Base-by-base conservation (phyloP, 2,888 invertebrate genomes). In the Nebria brevicollis region DNA sequence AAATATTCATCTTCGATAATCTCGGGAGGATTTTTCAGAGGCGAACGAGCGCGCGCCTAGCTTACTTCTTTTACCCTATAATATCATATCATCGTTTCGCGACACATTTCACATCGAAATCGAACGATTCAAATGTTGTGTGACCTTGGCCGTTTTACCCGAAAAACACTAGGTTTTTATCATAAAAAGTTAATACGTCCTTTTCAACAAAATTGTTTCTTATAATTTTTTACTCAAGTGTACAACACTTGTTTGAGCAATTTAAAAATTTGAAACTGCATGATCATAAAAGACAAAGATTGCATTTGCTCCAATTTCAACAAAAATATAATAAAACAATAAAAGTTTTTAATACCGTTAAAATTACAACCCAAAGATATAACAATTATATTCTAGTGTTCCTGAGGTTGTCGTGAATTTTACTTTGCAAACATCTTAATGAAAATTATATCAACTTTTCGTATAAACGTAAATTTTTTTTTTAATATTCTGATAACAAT, bases 1-100 rank as follows among this genome's bases (percentile, higher is more conserved):
- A 77, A 77, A 77, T 77, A 77, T 77, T 77, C 77, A 77, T 77
- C 77, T 77, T 68, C 77, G 41, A 77, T 77, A 77, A 77, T 77
- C 77, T 77, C 70, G 43, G 26, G 70, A 54, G 70, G 77, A 43
- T n/a, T 75, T 20, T 15, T 25, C 42, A 20, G 70, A 25, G n/a
- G 70, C 68, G 70, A 70, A 68, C 43, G 41, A 26, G 77, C 42
- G 25, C 26, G 75, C 64, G 54, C 54, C 54, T 54, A 13, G 54
- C 54, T 54, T 54, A 54, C 13, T 54, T 13, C 54, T 54, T 34
- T 34, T 34, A 34, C 54, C 8, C 4, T 8, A 11, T 13, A 13
- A 54, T 13, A 54, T 54, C 8, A 54, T 54, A 54, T 54, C 54
- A 54, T 54, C 54, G 8, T 54, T 54, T 54, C 8, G 13, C 13